These are phyloP conservation scores for Psophia crepitans DNA, from an alignment of 2,113 vertebrate species.

Conservation along the genomic window DNA sequence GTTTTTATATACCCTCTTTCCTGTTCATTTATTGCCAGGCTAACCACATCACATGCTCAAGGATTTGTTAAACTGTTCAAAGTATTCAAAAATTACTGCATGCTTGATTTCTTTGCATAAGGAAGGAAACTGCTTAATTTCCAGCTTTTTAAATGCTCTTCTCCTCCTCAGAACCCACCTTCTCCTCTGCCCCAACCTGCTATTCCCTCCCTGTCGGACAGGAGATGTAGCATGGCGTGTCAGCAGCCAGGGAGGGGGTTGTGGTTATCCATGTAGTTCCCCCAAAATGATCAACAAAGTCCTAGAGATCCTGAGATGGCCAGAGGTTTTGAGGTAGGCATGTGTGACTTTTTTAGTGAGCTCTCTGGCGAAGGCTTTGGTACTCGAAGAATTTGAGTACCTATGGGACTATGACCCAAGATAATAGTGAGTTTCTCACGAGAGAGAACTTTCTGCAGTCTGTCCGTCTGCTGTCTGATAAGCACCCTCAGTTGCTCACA, in stretches of 20 bases:
- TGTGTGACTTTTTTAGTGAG: background rate
- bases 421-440: background rate
- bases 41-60: background rate
- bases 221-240: accelerated
- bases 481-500: too few relatives aligned
- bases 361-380: background rate
- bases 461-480: background rate
- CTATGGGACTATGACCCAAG: background rate
- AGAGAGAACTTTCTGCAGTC: background rate
- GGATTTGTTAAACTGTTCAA: background rate
- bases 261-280: background rate
- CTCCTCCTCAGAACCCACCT: background rate
- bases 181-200: background rate
- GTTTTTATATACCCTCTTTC: background rate
- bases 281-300: background rate
- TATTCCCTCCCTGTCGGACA: background rate
- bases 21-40: background rate
- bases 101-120: background rate
- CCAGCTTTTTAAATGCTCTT: background rate
- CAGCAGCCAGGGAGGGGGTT: background rate
- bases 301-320: background rate
- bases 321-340: background rate
- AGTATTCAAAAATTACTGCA: background rate
- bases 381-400: background rate
- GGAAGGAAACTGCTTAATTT: background rate